Percentiles rank a stretch among this genome's conserved stretches.
phyloP scores from a whole-genome alignment of 2,888 invertebrate genomes.

The Helicoverpa assulta region DNA sequence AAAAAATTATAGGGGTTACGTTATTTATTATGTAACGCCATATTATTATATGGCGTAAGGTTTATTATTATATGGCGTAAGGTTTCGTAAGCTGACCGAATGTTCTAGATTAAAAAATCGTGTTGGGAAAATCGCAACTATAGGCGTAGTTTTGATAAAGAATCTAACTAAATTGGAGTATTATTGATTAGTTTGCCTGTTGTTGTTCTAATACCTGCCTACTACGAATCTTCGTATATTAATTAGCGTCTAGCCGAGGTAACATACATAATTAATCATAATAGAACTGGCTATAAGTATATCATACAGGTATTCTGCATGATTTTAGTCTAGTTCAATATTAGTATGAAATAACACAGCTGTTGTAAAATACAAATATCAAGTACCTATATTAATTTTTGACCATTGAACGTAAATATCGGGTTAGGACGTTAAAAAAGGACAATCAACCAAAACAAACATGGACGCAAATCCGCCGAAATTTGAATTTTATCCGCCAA shows the following conservation, averaged over 20 bases:
- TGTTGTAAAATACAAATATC: background rate
- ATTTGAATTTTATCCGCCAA: conserved; percentile 48
- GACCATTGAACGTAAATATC: background rate
- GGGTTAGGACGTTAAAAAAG: background rate
- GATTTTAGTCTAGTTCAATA: background rate
- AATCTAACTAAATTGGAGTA: background rate
- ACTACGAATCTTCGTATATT: background rate
- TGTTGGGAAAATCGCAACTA: background rate
- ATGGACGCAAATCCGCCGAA: conserved; percentile 25
- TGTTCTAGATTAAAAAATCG: background rate
- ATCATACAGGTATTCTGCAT: background rate
- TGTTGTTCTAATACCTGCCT: background rate
- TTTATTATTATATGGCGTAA: conserved; percentile 7
- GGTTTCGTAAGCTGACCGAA: background rate
- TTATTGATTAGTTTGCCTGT: background rate
- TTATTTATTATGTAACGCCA: too few relatives aligned
- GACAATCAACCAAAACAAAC: conserved; percentile 26
- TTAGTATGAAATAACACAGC: background rate
- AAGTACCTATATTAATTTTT: too few relatives aligned
- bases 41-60: conserved; percentile 7
- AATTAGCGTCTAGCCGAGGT: conserved; percentile 1
- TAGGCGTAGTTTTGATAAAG: background rate
- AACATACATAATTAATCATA: background rate
- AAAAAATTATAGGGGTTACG: conserved; percentile 13
- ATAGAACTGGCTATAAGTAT: background rate